phyloP scores from a whole-genome alignment of 2,888 invertebrate species.

The Melanophora roralis region DNA sequence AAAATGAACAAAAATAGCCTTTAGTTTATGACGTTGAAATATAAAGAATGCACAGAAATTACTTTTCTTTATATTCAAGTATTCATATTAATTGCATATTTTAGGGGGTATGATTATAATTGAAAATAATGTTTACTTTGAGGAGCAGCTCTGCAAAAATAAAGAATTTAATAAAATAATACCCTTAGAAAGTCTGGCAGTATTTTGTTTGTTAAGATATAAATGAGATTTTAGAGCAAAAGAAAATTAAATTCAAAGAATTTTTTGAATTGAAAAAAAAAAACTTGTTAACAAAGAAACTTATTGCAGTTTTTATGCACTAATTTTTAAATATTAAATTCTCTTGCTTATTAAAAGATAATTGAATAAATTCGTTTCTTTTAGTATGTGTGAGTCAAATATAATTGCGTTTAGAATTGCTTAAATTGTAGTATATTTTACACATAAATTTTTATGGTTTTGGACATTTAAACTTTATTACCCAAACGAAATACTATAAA shows the following conservation, averaged over 20 bases:
- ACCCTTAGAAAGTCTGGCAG: background rate
- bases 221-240: background rate
- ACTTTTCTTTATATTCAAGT: background rate
- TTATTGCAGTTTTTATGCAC: background rate
- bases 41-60: background rate
- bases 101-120: slow-evolving; percentile 2
- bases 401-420: slow-evolving; percentile 28
- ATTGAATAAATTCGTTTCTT: background rate
- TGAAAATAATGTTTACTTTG: slow-evolving; percentile 27
- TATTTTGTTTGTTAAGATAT: background rate
- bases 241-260: background rate
- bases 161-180: background rate
- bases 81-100: slow-evolving; percentile 31
- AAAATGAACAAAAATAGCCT: background rate
- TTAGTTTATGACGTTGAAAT: background rate
- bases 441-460: slow-evolving; percentile 46
- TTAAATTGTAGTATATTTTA: slow-evolving; percentile 11
- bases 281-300: too few species aligned
- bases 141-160: background rate
- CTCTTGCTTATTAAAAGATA: slow-evolving; percentile 23
- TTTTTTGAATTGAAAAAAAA: too few species aligned
- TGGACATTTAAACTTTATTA: slow-evolving; percentile 50
- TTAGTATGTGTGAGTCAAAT: background rate
- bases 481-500: slow-evolving; percentile 24
- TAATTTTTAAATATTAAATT: background rate